These are phyloP conservation scores for Alviniconcha strummeri DNA, from an alignment of 2,888 invertebrate genomes.

Conservation along the genomic window DNA sequence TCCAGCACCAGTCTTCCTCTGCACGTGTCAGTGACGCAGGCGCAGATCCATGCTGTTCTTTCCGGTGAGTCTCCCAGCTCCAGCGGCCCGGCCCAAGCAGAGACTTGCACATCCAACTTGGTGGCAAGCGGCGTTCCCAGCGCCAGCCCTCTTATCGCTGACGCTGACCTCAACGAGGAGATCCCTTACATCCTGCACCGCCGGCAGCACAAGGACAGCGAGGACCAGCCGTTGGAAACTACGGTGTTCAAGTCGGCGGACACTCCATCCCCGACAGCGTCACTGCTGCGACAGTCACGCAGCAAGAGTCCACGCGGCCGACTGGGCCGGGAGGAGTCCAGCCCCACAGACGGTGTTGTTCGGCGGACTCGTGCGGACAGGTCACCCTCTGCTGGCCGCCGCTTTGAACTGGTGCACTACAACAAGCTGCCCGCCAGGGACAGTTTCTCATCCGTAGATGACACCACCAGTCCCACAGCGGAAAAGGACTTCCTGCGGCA, in stretches of 20 bases:
- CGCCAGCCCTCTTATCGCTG: slow-evolving; percentile 19
- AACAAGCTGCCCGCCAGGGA: slow-evolving; percentile 67
- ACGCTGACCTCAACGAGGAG: slow-evolving; percentile 64
- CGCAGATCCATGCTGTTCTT: not conserved
- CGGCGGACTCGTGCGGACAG: slow-evolving; percentile 39
- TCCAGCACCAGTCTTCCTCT: slow-evolving; percentile 10
- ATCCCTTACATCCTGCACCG: slow-evolving; percentile 71
- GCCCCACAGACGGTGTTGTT: slow-evolving; percentile 12
- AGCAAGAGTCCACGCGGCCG: slow-evolving; percentile 37
- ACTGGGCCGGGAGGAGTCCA: slow-evolving; percentile 9
- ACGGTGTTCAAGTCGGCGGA: slow-evolving; percentile 42
- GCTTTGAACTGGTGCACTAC: slow-evolving; percentile 59
- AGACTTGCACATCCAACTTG: too few relatives aligned
- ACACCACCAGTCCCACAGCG: slow-evolving; percentile 69
- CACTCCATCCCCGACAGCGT: slow-evolving; percentile 10
- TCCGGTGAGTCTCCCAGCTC: not conserved
- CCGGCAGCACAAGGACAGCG: slow-evolving; percentile 43
- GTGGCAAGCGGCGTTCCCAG: not conserved
- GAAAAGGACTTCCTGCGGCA: slow-evolving; percentile 58
- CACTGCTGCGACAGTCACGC: slow-evolving; percentile 18
- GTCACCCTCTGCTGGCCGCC: slow-evolving; percentile 59
- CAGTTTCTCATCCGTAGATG: slow-evolving; percentile 72
- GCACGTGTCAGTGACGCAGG: slow-evolving; percentile 28
- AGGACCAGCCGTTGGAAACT: slow-evolving; percentile 43
- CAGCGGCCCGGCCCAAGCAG: not conserved